Evolutionary conservation across 1,140 invertebrate species (phyloP).

Genomic region (Ladona fulva): DNA sequence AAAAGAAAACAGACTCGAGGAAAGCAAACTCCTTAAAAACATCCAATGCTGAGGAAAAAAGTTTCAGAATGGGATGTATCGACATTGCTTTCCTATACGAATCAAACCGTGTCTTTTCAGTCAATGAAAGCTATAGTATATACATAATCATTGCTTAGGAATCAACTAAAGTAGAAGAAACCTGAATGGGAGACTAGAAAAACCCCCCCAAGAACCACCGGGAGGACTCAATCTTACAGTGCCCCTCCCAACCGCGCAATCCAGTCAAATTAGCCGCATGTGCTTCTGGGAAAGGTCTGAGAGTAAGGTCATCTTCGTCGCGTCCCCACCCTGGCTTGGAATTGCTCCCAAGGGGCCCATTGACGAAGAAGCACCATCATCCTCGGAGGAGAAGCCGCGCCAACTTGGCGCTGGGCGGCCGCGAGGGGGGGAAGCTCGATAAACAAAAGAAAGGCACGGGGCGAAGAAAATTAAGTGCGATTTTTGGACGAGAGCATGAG

Average conservation of each 20-base stretch:
- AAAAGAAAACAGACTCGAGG: too few relatives aligned
- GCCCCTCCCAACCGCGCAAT: background rate
- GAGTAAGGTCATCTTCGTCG: background rate
- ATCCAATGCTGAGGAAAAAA: too few relatives aligned
- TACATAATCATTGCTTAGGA: too few relatives aligned
- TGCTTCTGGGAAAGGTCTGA: background rate
- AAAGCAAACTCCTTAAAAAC: too few relatives aligned
- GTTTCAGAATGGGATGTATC: too few relatives aligned
- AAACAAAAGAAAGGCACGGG: background rate
- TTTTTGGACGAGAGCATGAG: background rate
- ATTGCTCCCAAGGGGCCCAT: background rate
- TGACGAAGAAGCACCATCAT: background rate
- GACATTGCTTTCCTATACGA: too few relatives aligned
- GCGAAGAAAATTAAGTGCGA: background rate
- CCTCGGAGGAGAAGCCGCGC: background rate
- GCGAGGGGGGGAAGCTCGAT: background rate
- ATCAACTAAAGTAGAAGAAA: too few relatives aligned
- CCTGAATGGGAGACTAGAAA: too few relatives aligned
- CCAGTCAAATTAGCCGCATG: background rate
- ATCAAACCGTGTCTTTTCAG: too few relatives aligned
- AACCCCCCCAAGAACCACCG: too few relatives aligned
- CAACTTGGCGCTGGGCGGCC: background rate
- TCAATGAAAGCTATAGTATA: too few relatives aligned
- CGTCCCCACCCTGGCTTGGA: background rate
- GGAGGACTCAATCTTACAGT: too few relatives aligned